Conservation (phyloP, 2,113 vertebrate genomes). For the Galeopterus variegatus region DNA sequence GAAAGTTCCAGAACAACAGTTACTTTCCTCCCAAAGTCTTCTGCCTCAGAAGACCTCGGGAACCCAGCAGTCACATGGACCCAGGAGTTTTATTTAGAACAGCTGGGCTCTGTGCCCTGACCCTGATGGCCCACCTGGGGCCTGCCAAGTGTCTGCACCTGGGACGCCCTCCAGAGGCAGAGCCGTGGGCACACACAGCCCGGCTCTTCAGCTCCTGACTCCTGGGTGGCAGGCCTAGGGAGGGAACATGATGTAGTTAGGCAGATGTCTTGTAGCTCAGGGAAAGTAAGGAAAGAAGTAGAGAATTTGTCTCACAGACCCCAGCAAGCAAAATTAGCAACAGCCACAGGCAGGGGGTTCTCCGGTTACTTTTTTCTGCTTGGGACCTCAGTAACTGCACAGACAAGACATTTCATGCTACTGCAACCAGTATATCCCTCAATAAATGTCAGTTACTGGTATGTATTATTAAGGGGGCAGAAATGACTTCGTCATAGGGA, state of each 20-base stretch:
- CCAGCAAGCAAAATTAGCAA: conserved; percentile 60
- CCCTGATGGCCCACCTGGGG: conserved; percentile 37
- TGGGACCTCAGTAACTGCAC: conserved; percentile 8
- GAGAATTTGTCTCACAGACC: conserved; percentile 67
- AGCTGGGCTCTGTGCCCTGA: conserved; percentile 21
- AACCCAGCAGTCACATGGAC: background rate
- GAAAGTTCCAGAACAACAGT: conserved; percentile 82
- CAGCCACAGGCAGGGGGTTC: conserved; percentile 41
- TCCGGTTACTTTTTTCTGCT: conserved; percentile 49
- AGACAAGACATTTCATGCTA: background rate
- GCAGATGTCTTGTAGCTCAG: conserved; percentile 70
- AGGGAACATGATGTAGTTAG: background rate
- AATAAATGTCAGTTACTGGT: background rate
- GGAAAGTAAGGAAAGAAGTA: conserved; percentile 67
- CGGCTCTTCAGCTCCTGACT: background rate
- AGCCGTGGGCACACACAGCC: background rate
- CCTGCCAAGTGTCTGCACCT: background rate
- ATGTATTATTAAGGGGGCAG: background rate
- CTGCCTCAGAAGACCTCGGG: conserved; percentile 73
- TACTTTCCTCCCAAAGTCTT: conserved; percentile 69
- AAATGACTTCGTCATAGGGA: background rate
- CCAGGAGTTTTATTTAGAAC: conserved; percentile 59
- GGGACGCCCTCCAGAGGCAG: background rate
- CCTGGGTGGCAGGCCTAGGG: conserved; percentile 61
- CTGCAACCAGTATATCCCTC: background rate